Evolutionary conservation across 2,113 vertebrate species (phyloP).

Genomic region (Rhineura floridana): DNA sequence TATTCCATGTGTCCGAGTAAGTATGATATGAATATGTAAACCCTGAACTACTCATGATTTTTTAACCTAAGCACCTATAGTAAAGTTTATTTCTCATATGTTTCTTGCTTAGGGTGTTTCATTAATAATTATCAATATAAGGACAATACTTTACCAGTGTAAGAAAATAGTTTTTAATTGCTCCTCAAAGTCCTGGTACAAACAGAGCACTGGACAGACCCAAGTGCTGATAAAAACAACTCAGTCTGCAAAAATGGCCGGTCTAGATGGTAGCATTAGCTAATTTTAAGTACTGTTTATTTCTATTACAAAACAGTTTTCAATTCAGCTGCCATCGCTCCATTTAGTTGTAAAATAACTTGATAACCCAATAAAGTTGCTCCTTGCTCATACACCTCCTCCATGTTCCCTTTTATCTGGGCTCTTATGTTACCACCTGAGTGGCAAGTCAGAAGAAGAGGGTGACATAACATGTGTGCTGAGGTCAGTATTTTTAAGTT

Average conservation of each 20-base stretch:
- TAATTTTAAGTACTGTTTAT: not conserved
- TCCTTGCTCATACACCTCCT: not conserved
- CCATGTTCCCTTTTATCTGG: not conserved
- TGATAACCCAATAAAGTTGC: not conserved
- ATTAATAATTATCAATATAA: slow-evolving; percentile 15
- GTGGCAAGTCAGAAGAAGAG: not conserved
- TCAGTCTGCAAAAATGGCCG: not conserved
- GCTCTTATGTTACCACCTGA: not conserved
- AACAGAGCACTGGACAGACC: not conserved
- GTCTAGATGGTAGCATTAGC: not conserved
- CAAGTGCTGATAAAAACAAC: not conserved
- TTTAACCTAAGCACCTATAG: not conserved
- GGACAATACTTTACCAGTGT: not conserved
- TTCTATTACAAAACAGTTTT: not conserved
- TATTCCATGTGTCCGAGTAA: not conserved
- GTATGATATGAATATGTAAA: not conserved
- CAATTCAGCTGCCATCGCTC: not conserved
- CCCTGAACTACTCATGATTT: not conserved
- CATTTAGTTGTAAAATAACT: not conserved
- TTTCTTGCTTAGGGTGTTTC: not conserved
- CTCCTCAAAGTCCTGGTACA: not conserved
- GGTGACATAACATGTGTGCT: not conserved
- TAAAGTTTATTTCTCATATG: not conserved
- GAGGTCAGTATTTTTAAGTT: not conserved
- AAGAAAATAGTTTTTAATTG: slow-evolving; percentile 10